phyloP scores from a whole-genome alignment of 2,888 invertebrate species.

The Drosophila nigritarsus region DNA sequence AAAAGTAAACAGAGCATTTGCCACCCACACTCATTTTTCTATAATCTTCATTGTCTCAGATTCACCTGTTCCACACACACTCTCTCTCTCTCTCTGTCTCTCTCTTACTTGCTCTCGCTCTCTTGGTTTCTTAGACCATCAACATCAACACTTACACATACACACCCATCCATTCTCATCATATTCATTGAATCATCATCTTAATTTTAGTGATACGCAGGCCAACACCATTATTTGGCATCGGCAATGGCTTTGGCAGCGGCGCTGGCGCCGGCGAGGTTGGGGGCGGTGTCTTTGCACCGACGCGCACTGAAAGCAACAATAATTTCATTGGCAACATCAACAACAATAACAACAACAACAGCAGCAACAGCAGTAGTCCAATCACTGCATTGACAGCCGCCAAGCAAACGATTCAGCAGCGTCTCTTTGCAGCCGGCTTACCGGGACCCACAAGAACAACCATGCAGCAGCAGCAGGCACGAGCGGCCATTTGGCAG shows the following conservation, averaged over 20 bases:
- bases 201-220: slow-evolving; percentile 86
- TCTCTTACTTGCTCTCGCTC: slow-evolving; percentile 5
- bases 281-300: slow-evolving; percentile 35
- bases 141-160: slow-evolving; percentile 17
- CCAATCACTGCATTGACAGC: slow-evolving; percentile 79
- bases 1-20: slow-evolving; percentile 37
- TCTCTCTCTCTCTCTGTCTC: slow-evolving; percentile 8
- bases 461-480: slow-evolving; percentile 13
- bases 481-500: slow-evolving; percentile 60
- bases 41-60: slow-evolving; percentile 30
- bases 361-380: slow-evolving; percentile 53
- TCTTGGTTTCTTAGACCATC: slow-evolving; percentile 13
- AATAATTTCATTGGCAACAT: slow-evolving; percentile 41
- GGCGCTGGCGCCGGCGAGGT: slow-evolving; percentile 38
- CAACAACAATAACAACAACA: slow-evolving; percentile 15
- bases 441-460: slow-evolving; percentile 36
- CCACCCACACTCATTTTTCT: slow-evolving; percentile 14
- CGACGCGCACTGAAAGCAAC: slow-evolving; percentile 47
- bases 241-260: slow-evolving; percentile 78
- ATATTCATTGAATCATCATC: slow-evolving; percentile 83
- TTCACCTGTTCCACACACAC: slow-evolving; percentile 15
- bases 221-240: slow-evolving; percentile 85
- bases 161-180: slow-evolving; percentile 58
- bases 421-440: slow-evolving; percentile 69
- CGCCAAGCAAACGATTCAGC: slow-evolving; percentile 80